These are phyloP conservation scores for Leptopilina clavipes DNA, from an alignment of 1,140 invertebrate genomes.

Conservation along the genomic window DNA sequence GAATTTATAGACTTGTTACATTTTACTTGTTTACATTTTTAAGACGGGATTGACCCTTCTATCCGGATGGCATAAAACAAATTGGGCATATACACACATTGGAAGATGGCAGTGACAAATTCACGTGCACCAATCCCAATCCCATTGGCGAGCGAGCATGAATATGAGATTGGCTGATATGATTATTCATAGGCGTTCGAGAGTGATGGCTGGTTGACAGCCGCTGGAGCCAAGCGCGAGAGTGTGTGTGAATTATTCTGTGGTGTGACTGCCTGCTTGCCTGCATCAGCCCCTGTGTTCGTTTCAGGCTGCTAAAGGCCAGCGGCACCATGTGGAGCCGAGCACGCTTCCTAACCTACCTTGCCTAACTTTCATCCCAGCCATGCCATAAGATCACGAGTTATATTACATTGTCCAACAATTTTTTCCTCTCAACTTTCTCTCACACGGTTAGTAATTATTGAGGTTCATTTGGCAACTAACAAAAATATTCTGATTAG, in stretches of 20 bases:
- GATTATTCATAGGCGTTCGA: slow-evolving; percentile 68
- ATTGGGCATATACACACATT: slow-evolving; percentile 55
- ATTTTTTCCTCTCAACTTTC: not conserved
- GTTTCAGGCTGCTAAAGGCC: slow-evolving; percentile 61
- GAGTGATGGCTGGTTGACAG: slow-evolving; percentile 66
- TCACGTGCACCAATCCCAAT: slow-evolving; percentile 52
- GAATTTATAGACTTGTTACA: too few relatives aligned
- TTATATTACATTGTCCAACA: slow-evolving; percentile 38
- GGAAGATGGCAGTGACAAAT: slow-evolving; percentile 58
- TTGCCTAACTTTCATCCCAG: slow-evolving; percentile 40
- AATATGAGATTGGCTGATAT: slow-evolving; percentile 67
- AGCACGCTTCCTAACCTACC: slow-evolving; percentile 55
- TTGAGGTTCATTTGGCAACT: too few relatives aligned
- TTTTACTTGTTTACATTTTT: too few relatives aligned
- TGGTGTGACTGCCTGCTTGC: slow-evolving; percentile 34
- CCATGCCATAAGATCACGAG: slow-evolving; percentile 42
- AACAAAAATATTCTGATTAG: too few relatives aligned
- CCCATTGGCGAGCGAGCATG: slow-evolving; percentile 55
- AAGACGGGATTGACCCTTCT: slow-evolving; percentile 14
- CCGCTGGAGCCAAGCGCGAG: slow-evolving; percentile 54
- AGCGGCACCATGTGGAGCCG: slow-evolving; percentile 54
- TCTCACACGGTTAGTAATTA: not conserved
- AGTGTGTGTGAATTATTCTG: slow-evolving; percentile 39
- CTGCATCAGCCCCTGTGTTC: slow-evolving; percentile 47
- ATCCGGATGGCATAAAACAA: slow-evolving; percentile 46